Evolutionary conservation across 2,113 vertebrate genomes (phyloP).

Genomic region (Varanus salvator): DNA sequence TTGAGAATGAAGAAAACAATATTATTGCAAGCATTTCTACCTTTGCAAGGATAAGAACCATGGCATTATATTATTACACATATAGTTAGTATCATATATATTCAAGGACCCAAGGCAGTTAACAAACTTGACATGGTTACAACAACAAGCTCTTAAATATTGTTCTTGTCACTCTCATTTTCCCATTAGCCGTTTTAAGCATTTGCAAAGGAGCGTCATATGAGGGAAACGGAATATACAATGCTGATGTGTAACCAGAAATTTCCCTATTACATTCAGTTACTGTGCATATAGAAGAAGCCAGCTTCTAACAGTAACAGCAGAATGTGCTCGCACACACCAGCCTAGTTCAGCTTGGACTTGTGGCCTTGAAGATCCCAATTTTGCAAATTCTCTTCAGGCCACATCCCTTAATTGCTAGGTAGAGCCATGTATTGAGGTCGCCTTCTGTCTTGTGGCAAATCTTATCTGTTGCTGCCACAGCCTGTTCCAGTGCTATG

Average conservation of each 20-base stretch:
- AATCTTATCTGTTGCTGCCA: background rate
- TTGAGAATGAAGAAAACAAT: conserved; percentile 36
- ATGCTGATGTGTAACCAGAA: background rate
- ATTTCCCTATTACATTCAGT: background rate
- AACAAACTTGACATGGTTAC: conserved; percentile 54
- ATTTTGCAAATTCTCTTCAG: background rate
- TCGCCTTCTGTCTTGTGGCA: background rate
- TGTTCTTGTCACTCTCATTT: conserved; percentile 53
- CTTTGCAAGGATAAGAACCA: conserved; percentile 36
- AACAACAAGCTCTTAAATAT: conserved; percentile 45
- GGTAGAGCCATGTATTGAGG: background rate
- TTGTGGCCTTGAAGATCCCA: conserved; percentile 2
- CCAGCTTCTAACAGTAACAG: background rate
- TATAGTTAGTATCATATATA: conserved; percentile 38
- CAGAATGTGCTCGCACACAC: background rate
- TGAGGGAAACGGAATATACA: conserved; percentile 28
- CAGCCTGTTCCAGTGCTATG: background rate
- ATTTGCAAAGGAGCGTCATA: conserved; percentile 8
- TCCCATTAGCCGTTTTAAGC: background rate
- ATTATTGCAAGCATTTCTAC: background rate
- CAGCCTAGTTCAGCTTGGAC: background rate
- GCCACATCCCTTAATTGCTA: background rate
- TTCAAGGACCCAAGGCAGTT: conserved; percentile 62
- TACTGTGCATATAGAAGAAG: fast-evolving
- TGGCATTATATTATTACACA: conserved; percentile 54